These are phyloP conservation scores for Xanthia icteritia DNA, from an alignment of 2,888 invertebrate genomes.

Conservation along the genomic window DNA sequence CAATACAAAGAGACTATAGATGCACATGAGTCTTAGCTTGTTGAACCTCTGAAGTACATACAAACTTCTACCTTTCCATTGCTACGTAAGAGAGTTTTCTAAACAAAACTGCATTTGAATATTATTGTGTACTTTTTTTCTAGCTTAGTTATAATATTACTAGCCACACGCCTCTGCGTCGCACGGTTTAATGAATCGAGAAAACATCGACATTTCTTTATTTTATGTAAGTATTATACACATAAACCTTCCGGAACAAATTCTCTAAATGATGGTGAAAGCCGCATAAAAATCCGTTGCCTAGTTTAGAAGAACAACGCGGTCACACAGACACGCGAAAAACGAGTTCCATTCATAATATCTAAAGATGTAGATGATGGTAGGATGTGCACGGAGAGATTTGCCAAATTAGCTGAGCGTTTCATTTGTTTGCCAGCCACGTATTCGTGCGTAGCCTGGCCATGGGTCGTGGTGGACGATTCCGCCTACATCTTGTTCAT, in stretches of 20 bases:
- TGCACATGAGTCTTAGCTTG: background rate
- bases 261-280: background rate
- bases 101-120: background rate
- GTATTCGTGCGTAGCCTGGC: background rate
- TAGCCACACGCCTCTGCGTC: too few species aligned
- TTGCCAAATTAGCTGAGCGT: background rate
- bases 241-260: background rate
- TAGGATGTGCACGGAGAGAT: background rate
- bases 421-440: background rate
- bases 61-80: background rate
- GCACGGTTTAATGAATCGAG: too few species aligned
- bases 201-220: background rate
- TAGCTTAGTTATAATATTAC: background rate
- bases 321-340: background rate
- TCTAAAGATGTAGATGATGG: background rate
- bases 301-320: background rate
- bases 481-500: background rate
- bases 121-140: background rate
- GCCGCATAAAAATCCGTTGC: background rate
- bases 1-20: background rate
- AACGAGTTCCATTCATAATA: too few species aligned
- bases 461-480: background rate
- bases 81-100: background rate
- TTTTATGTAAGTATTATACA: background rate
- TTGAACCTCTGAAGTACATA: background rate